These are phyloP conservation scores for Mystacornis crossleyi DNA, from an alignment of 2,113 vertebrate genomes.

Conservation along the genomic window DNA sequence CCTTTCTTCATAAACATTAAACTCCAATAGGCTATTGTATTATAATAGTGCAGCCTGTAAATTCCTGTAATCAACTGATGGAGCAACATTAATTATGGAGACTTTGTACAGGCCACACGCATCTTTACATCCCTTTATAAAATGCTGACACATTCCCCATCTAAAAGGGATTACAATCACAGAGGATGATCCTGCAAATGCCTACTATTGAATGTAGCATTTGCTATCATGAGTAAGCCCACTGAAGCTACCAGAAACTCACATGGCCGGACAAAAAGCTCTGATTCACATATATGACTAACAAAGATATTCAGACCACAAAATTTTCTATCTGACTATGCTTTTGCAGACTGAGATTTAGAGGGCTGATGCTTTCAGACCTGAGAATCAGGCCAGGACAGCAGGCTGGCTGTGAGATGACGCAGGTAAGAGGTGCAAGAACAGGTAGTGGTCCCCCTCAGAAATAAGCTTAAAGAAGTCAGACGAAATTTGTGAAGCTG, in stretches of 20 bases:
- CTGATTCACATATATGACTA: conserved; percentile 14
- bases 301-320: background rate
- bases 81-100: conserved; percentile 2
- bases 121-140: conserved; percentile 29
- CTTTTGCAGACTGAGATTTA: background rate
- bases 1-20: background rate
- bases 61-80: conserved; percentile 27
- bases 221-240: conserved; percentile 12
- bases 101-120: background rate
- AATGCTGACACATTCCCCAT: conserved; percentile 17
- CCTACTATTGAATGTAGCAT: background rate
- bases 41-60: background rate
- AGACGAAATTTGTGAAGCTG: background rate
- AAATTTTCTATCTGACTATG: background rate
- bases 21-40: background rate
- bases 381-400: background rate
- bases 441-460: background rate
- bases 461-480: background rate
- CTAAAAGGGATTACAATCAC: conserved; percentile 9
- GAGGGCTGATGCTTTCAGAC: background rate
- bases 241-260: conserved; percentile 39
- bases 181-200: conserved; percentile 30
- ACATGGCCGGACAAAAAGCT: background rate
- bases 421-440: background rate
- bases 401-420: background rate